Conservation (phyloP, 2,888 invertebrate genomes). For the Tetranychus truncatus region DNA sequence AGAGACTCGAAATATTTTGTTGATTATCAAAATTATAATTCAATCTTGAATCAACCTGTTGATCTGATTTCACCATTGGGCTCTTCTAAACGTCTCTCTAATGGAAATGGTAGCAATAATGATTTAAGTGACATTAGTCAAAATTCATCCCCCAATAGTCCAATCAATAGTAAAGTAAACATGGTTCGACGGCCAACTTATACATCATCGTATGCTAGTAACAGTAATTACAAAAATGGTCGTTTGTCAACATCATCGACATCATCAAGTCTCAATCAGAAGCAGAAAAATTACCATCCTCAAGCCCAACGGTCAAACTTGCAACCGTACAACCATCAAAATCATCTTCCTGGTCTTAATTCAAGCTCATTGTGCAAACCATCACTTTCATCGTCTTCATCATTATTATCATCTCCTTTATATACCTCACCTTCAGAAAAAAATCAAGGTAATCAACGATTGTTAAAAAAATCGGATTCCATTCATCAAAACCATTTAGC, state of each 20-base stretch:
- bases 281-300: neutral
- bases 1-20: neutral
- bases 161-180: neutral
- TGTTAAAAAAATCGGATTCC: neutral
- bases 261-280: neutral
- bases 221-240: neutral
- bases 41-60: neutral
- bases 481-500: neutral
- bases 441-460: constrained; percentile 1
- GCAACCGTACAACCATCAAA: neutral
- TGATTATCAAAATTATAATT: neutral
- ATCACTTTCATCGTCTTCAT: neutral
- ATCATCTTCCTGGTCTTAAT: neutral
- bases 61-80: neutral
- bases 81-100: too few relatives aligned
- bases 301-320: neutral
- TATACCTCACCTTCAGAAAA: neutral
- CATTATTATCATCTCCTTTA: neutral
- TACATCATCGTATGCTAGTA: neutral
- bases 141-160: neutral
- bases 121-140: too few relatives aligned
- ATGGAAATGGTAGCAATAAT: too few relatives aligned
- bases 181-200: neutral
- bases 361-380: neutral
- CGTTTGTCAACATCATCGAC: neutral